Conservation (phyloP, 1,140 invertebrate species). For the Temnothorax nylanderi region DNA sequence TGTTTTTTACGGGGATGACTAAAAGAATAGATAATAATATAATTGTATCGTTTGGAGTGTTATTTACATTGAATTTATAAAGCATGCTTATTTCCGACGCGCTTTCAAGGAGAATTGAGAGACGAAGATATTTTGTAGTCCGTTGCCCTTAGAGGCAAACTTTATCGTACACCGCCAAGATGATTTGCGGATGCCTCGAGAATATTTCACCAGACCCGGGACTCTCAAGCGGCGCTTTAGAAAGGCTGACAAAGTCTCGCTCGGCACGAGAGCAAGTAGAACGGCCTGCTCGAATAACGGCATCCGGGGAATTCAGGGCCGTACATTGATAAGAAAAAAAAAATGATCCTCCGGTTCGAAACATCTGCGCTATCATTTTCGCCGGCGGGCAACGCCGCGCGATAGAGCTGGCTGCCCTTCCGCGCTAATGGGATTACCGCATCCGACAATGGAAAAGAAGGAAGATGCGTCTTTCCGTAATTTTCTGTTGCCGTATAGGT, state of each 20-base stretch:
- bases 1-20: background rate
- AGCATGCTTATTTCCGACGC: background rate
- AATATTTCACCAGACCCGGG: conserved; percentile 39
- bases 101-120: background rate
- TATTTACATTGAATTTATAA: background rate
- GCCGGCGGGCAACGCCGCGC: too few species aligned
- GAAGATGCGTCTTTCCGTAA: background rate
- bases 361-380: conserved; percentile 6
- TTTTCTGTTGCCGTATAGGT: background rate
- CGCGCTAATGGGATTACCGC: background rate
- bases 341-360: background rate
- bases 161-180: background rate
- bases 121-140: background rate
- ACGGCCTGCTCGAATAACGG: conserved; percentile 49
- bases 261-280: conserved; percentile 50
- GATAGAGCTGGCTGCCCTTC: background rate
- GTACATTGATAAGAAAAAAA: conserved; percentile 40
- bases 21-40: background rate
- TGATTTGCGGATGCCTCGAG: conserved; percentile 26
- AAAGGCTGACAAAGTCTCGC: conserved; percentile 57
- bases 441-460: background rate
- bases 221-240: conserved; percentile 46
- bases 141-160: background rate
- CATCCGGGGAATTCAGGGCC: conserved; percentile 52
- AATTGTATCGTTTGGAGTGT: too few species aligned